Base-by-base conservation (phyloP, 2,797 vertebrate species). In the Lophotriccus pileatus region DNA sequence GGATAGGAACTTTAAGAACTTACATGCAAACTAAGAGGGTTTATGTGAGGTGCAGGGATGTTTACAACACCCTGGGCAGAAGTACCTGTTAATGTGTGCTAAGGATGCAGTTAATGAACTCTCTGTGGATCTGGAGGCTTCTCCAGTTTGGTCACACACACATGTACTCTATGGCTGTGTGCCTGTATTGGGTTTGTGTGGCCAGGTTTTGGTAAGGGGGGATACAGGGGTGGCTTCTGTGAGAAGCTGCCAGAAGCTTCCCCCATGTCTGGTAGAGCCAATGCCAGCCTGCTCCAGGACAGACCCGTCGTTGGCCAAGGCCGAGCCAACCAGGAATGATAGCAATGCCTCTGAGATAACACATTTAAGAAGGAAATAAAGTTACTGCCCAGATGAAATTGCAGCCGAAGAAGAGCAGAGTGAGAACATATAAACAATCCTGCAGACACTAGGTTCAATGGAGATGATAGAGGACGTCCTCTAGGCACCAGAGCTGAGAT, bases 101-200 rank as follows among this genome's bases (percentile, higher is more conserved):
- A 58, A 58, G 7, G 15, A 27, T 24, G 46, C 34, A 49, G 16
- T n/a, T 53, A 27, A 6, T 52, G 46, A 93, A 10, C 23, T 87
- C 8, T 24, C 34, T 32, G 0, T 1, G 5, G 19, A 14, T 19
- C 6, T 24, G 19, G 22, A 70, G 14, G 8, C 49, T 67, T 77
- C 52, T 90, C 36, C 25, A 41, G 1, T 84, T 74, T 63, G 27
- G 30, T 74, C 24, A 30, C 15, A 80, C 52, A 10, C 20, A 46
- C 1, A 2, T 1, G 8, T 55, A 36, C 27, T 20, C 32, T 52
- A 43, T 30, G 36, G 20, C 39, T 83, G 77, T 87, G 28, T 62
- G 14, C 20, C 5, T 43, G 19, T 30, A 21, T 30, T 62, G 13
- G 18, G 27, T 62, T 41, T 62, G 27, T 62, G 28, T 62, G 28